A percentile compares a stretch with the other conserved stretches of the same genome.
phyloP scores from a whole-genome alignment of 2,113 vertebrate species.

The Uria lomvia region DNA sequence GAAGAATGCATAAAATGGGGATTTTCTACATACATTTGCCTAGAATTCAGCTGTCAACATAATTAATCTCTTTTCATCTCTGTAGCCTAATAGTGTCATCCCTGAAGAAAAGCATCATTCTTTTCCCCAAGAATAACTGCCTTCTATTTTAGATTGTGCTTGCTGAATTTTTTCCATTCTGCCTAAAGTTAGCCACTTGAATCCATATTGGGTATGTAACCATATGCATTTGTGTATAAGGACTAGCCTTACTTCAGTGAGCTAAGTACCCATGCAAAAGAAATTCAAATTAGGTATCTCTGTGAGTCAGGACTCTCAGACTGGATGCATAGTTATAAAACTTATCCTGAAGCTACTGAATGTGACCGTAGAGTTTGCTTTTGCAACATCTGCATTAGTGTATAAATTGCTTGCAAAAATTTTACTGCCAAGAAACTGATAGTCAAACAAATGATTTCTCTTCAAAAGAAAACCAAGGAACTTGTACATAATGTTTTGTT shows the following conservation, averaged over 20 bases:
- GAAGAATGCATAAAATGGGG: neutral
- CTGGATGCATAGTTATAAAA: neutral
- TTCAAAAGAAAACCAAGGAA: neutral
- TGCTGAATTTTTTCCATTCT: neutral
- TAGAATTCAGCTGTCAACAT: neutral
- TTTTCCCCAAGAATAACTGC: neutral
- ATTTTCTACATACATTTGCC: neutral
- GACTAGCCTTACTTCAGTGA: neutral
- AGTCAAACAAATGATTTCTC: neutral
- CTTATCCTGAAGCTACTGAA: neutral
- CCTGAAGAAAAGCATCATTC: neutral
- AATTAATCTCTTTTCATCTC: neutral
- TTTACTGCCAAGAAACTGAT: neutral
- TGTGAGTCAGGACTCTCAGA: neutral
- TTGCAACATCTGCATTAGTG: neutral
- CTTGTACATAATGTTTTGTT: neutral
- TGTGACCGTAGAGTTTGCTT: neutral
- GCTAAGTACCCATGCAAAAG: neutral
- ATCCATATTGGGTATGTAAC: neutral
- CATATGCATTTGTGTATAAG: neutral
- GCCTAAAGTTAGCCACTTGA: neutral
- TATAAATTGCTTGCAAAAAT: neutral
- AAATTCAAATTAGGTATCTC: neutral
- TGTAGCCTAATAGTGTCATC: neutral
- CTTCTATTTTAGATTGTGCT: neutral